These are phyloP conservation scores for Bos indicus DNA, from an alignment of 2,113 vertebrate genomes.

Conservation along the genomic window DNA sequence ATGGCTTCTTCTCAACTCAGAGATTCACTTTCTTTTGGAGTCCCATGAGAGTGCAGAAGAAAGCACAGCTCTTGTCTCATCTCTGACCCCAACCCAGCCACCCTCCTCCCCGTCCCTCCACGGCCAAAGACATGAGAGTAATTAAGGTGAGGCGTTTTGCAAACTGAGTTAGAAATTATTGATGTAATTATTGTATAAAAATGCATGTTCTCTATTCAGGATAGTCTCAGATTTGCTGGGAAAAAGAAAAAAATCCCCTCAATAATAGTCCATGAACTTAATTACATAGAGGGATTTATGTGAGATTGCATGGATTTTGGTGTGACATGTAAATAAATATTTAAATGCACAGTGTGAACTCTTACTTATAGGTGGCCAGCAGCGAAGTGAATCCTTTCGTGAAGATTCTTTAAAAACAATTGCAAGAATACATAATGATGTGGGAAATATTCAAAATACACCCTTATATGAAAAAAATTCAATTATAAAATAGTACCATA, in stretches of 20 bases:
- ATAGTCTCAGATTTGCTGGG: not conserved
- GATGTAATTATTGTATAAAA: not conserved
- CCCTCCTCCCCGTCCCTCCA: not conserved
- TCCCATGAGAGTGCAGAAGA: not conserved
- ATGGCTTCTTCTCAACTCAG: not conserved
- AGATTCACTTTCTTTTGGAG: not conserved
- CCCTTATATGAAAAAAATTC: not conserved
- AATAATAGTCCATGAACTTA: not conserved
- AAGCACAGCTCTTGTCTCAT: not conserved
- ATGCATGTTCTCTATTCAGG: not conserved
- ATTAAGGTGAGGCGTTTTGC: not conserved
- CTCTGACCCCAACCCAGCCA: not conserved
- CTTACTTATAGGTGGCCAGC: not conserved
- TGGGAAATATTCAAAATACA: not conserved
- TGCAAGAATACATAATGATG: not conserved
- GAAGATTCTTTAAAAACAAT: not conserved
- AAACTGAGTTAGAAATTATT: not conserved
- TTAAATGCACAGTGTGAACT: not conserved
- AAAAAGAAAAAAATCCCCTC: not conserved
- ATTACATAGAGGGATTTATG: not conserved
- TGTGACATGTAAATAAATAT: not conserved
- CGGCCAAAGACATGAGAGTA: not conserved
- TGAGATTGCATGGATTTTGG: not conserved
- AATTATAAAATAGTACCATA: not conserved
- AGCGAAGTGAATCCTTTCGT: not conserved